These are phyloP conservation scores for Sesia bembeciformis DNA, from an alignment of 2,888 invertebrate genomes.

Conservation along the genomic window DNA sequence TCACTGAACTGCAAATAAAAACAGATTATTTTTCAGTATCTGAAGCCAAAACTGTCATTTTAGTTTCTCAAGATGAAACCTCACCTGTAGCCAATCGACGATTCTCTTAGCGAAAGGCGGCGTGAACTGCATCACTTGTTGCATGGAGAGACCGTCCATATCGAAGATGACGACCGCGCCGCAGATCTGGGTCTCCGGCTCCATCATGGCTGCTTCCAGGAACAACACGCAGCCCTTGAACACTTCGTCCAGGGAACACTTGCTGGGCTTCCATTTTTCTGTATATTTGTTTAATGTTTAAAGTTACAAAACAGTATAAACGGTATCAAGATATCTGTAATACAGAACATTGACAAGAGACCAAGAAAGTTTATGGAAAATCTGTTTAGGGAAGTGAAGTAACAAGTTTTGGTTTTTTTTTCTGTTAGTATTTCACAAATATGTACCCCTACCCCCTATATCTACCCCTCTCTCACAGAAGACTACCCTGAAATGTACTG, in stretches of 20 bases:
- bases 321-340: constrained; percentile 1
- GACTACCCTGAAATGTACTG: no score
- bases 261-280: constrained; percentile 90
- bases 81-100: constrained; percentile 87
- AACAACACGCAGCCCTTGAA: constrained; percentile 88
- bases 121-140: constrained; percentile 90
- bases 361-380: constrained; percentile 1
- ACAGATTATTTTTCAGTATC: no score
- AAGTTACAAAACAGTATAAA: background rate
- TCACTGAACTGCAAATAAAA: no score
- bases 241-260: constrained; percentile 85
- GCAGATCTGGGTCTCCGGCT: constrained; percentile 83
- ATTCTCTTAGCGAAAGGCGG: constrained; percentile 89
- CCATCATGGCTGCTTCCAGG: constrained; percentile 87
- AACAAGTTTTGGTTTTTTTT: no score
- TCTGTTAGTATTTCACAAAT: no score
- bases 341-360: background rate
- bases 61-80: background rate
- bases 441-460: no score
- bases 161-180: constrained; percentile 89
- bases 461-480: no score
- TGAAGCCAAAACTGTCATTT: no score
- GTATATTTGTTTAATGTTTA: constrained; percentile 8
- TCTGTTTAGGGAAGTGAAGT: background rate
- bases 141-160: constrained; percentile 87